Percentiles rank a stretch among this genome's conserved stretches.
phyloP scores from a whole-genome alignment of 2,113 vertebrate species.

The Coptodon bakossiorum region DNA sequence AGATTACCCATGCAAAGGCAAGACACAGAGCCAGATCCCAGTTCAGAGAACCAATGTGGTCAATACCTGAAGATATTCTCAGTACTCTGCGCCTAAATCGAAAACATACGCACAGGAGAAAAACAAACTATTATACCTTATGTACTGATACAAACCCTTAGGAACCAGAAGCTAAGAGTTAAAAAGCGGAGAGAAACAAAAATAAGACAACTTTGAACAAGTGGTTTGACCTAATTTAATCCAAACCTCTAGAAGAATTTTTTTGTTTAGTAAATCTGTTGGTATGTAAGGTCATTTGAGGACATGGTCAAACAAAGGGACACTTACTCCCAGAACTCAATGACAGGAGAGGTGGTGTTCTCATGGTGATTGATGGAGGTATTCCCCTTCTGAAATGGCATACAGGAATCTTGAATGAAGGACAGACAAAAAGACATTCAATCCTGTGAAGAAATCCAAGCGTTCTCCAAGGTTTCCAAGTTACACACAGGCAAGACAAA shows the following conservation, averaged over 20 bases:
- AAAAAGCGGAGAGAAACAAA: not conserved
- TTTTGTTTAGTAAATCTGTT: slow-evolving; percentile 19
- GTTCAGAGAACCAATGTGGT: slow-evolving; percentile 83
- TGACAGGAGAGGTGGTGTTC: slow-evolving; percentile 75
- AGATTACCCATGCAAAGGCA: slow-evolving; percentile 86
- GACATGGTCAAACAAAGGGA: slow-evolving; percentile 56
- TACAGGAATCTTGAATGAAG: slow-evolving; percentile 69
- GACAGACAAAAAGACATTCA: slow-evolving; percentile 48
- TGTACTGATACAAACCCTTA: not conserved
- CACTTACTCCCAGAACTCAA: slow-evolving; percentile 79
- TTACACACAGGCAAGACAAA: slow-evolving; percentile 38
- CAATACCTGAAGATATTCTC: slow-evolving; percentile 85
- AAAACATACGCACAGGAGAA: not conserved
- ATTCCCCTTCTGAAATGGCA: slow-evolving; percentile 73
- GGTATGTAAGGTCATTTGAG: slow-evolving; percentile 69
- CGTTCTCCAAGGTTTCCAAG: slow-evolving; percentile 52
- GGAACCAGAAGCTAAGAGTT: not conserved
- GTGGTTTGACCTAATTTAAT: not conserved
- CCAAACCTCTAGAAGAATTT: not conserved
- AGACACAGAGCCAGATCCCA: slow-evolving; percentile 90
- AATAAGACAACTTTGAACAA: not conserved
- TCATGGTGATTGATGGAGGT: slow-evolving; percentile 56
- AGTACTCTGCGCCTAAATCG: slow-evolving; percentile 80
- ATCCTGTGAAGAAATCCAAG: slow-evolving; percentile 48
- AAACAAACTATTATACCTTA: not conserved